Conservation (phyloP, 64 coral and sea anemone genomes). For the Hydrozoanthus tunicans region DNA sequence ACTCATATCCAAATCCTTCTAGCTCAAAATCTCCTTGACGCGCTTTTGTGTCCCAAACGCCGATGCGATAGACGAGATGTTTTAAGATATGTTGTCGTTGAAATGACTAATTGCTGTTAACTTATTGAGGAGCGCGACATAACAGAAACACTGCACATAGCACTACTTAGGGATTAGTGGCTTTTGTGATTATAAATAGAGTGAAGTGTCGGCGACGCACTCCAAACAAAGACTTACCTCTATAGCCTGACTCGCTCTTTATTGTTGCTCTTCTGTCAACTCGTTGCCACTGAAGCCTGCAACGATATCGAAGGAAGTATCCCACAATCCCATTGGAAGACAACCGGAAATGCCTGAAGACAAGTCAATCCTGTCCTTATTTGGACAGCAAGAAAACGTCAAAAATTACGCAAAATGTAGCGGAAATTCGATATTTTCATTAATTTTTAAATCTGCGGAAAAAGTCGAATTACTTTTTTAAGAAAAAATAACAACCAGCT, state of each 20-base stretch:
- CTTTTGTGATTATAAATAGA: slow-evolving; percentile 26
- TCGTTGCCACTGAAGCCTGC: neutral
- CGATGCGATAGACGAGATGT: neutral
- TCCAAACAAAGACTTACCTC: slow-evolving; percentile 24
- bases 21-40: no score
- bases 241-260: neutral
- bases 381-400: neutral
- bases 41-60: slow-evolving; percentile 25
- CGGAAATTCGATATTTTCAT: neutral
- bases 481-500: neutral
- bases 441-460: neutral
- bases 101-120: slow-evolving; percentile 17
- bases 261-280: slow-evolving; percentile 42
- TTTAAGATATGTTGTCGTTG: neutral
- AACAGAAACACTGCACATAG: slow-evolving; percentile 19
- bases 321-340: slow-evolving; percentile 19
- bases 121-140: neutral
- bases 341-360: slow-evolving; percentile 42
- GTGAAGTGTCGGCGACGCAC: neutral
- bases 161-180: slow-evolving; percentile 27
- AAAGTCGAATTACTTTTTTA: neutral
- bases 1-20: slow-evolving; percentile 20
- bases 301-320: slow-evolving; percentile 21
- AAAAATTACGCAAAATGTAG: neutral
- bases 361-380: slow-evolving; percentile 2